These are phyloP conservation scores for Gymnarchus niloticus DNA, from an alignment of 2,113 vertebrate species.

Conservation along the genomic window DNA sequence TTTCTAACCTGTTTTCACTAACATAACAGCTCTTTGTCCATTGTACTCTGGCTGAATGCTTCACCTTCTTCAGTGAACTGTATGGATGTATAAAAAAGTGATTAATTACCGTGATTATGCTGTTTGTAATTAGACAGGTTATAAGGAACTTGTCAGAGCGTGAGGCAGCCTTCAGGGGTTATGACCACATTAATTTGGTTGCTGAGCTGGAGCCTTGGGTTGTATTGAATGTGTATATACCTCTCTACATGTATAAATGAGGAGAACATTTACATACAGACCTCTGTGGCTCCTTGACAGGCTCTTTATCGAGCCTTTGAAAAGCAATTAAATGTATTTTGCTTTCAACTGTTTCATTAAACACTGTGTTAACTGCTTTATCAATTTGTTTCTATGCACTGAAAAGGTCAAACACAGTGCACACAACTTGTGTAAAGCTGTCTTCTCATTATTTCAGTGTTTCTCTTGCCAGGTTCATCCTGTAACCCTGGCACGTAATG, in stretches of 20 bases:
- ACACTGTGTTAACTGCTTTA: conserved; percentile 21
- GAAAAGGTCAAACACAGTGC: conserved; percentile 59
- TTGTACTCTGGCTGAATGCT: neutral
- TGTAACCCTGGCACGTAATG: conserved; percentile 49
- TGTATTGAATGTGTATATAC: neutral
- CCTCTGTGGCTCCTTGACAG: neutral
- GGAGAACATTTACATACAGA: neutral
- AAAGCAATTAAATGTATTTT: conserved; percentile 10
- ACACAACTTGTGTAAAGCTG: conserved; percentile 49
- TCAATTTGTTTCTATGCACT: conserved; percentile 44
- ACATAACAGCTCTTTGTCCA: neutral
- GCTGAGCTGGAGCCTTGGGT: neutral
- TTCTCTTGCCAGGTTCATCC: conserved; percentile 43
- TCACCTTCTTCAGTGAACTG: neutral
- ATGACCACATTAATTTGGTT: neutral
- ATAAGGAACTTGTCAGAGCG: neutral
- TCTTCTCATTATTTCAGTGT: conserved; percentile 58
- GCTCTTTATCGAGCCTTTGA: neutral
- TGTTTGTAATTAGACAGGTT: conserved; percentile 4
- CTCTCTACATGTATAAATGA: neutral
- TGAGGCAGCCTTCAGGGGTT: neutral
- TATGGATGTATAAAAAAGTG: neutral
- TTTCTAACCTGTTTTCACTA: too few species aligned
- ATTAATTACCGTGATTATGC: neutral
- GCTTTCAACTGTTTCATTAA: conserved; percentile 14